Percentiles rank a stretch among this genome's conserved stretches.
Evolutionary conservation across 2,113 vertebrate genomes (phyloP).

Genomic region (Struthidea cinerea): DNA sequence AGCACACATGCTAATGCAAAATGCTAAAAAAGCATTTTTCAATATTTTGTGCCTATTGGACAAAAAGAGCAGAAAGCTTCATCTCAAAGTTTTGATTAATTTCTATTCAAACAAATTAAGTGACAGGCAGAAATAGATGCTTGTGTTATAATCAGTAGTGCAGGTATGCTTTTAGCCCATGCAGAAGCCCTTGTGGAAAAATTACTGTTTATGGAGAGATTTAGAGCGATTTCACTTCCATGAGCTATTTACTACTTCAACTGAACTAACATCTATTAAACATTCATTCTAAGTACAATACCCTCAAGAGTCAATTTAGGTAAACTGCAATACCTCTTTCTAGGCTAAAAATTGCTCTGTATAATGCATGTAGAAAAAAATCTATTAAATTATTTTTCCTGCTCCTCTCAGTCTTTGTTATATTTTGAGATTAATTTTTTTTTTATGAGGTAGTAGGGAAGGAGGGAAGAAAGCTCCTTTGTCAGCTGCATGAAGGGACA

Average conservation of each 20-base stretch:
- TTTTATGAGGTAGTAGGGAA: not conserved
- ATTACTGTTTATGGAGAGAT: not conserved
- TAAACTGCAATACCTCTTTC: conserved; percentile 5
- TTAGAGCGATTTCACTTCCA: not conserved
- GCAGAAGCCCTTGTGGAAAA: not conserved
- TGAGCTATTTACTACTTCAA: conserved; percentile 11
- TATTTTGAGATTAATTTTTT: not conserved
- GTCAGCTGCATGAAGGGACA: not conserved
- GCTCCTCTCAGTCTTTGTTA: not conserved
- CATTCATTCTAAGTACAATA: conserved; percentile 23
- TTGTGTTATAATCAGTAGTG: not conserved
- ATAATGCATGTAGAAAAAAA: not conserved
- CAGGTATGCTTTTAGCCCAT: not conserved
- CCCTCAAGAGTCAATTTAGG: conserved; percentile 23
- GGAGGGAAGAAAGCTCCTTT: not conserved
- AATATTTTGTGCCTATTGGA: not conserved
- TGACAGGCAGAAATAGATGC: not conserved
- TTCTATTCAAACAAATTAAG: not conserved
- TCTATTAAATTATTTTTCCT: not conserved
- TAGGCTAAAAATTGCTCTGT: not conserved
- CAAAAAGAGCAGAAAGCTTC: not conserved
- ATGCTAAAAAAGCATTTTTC: not conserved
- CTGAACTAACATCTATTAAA: conserved; percentile 43
- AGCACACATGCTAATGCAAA: not conserved
- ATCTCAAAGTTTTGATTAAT: not conserved